Base-by-base conservation (phyloP, 1,140 invertebrate species). In the Conus ventricosus region DNA sequence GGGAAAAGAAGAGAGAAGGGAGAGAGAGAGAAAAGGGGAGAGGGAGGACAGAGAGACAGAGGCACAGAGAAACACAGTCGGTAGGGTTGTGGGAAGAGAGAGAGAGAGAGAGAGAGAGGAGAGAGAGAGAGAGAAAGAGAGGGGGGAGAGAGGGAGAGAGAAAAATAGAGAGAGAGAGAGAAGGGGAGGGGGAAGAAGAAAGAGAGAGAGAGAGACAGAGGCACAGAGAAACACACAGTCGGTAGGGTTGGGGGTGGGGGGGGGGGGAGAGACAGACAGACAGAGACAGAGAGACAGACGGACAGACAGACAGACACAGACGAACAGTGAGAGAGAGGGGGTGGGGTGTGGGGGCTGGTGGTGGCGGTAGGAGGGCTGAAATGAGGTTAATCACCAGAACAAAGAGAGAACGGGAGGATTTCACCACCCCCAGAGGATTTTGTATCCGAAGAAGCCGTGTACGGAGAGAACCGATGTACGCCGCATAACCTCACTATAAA, bases 111-210 rank as follows among this genome's bases (percentile, higher is more conserved):
- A 85, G 51, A 81, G 20, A 85, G 75, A 88, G n/a, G 81, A 82
- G 80, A 80, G 76, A 80, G 76, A 80, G 76, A 80, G 7, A 80
- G 76, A 80, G 76, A 80, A 2, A 80, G n/a, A n/a, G 76, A 80
- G 76, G 39, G 25, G 39, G 76, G 54, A n/a, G n/a, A n/a, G n/a
- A n/a, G 60, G 89, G 53, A 60, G 39, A 88, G 8, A 55, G 53
- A 57, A 51, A 85, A n/a, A 81, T 7, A 85, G 75, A 88, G 81
- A 82, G 80, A 80, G 76, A 80, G 76, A 80, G 76, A 80, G 54
- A n/a, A n/a, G n/a, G n/a, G n/a, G n/a, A n/a, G n/a, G n/a, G n/a
- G n/a, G n/a, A n/a, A n/a, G n/a, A n/a, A n/a, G n/a, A n/a, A n/a
- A n/a, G 60, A 90, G 53, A 60, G 39, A 88, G 8, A 55, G 53